Evolutionary conservation across 1,140 invertebrate genomes (phyloP), one percentile per base, ranked within the genome.

Genomic region (Orchesella cincta): DNA sequence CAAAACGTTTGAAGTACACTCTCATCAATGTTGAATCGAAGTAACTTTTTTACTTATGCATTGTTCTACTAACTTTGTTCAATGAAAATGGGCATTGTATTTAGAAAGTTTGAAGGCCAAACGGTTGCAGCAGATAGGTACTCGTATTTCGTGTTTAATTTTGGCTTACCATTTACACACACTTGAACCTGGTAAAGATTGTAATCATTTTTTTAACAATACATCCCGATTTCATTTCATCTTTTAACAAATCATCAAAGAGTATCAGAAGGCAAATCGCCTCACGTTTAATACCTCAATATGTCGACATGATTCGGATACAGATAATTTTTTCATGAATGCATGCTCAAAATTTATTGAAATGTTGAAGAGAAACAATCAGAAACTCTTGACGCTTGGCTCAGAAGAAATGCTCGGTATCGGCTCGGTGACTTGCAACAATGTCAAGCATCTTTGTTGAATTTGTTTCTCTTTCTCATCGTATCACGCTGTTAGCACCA

Each of bases 401-500:
- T 46, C 20, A 46, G 8, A 12, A 20, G 8, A 46, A 46, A 20
- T 46, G 39, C 20, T 8, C 39, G 39, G 8, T 46, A 8, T 46
- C 20, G 8, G 8, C 20, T 67, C 26, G n/a, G n/a, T 67, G 62
- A 67, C 62, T 67, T 67, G 62, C 62, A 67, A 67, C 62, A 67
- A 67, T 67, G 31, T 33, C 28, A 67, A 67, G 33, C 1, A 12
- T 12, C n/a, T 33, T 67, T 18, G 52, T 14, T 57, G 23, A n/a
- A 12, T 31, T 31, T 67, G 26, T 67, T 33, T 5, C 33, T 67
- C 29, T 67, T 67, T 23, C 23, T 8, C 23, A 16, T 31, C 3
- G 26, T 31, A 33, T 67, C 62, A 67, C 29, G 62, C 23, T 67
- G 62, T 67, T 67, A 67, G 62, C 62, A 67, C 62, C 62, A 67